These are phyloP conservation scores for Lacerta agilis DNA, from an alignment of 2,797 vertebrate genomes.

Conservation along the genomic window DNA sequence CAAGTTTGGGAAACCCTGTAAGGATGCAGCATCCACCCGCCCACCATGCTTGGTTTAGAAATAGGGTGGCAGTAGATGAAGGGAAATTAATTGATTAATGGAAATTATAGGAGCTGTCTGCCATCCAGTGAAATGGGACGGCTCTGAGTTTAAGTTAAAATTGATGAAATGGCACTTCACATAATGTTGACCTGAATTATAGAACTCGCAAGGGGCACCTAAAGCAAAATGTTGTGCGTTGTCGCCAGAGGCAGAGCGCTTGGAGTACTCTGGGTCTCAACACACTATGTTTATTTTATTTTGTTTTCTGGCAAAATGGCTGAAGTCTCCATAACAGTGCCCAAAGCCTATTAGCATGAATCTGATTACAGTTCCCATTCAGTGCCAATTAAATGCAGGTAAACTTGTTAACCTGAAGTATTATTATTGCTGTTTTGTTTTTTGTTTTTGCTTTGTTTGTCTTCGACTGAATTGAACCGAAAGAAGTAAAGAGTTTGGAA, in stretches of 20 bases:
- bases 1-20: no score
- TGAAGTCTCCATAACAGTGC: constrained; percentile 20
- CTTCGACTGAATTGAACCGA: not conserved
- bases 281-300: constrained; percentile 12
- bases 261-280: not conserved
- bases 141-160: not conserved
- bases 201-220: not conserved
- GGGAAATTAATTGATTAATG: not conserved
- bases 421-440: not conserved
- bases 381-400: constrained; percentile 44
- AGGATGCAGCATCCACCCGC: no score
- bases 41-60: not conserved
- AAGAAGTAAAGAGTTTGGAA: constrained; percentile 70
- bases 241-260: not conserved
- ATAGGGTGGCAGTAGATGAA: not conserved
- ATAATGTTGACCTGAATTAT: not conserved
- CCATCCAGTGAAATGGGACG: not conserved
- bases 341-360: not conserved
- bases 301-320: constrained; percentile 32
- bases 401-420: constrained; percentile 57
- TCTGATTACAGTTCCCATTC: constrained; percentile 36
- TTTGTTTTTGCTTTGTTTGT: not conserved
- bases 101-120: not conserved
- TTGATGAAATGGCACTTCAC: not conserved
- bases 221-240: not conserved